A percentile compares a stretch with the other conserved stretches of the same genome.
These are phyloP conservation scores for Luidia sarsii DNA, from an alignment of 53 echinoderm and acorn worm genomes.

Conservation along the genomic window DNA sequence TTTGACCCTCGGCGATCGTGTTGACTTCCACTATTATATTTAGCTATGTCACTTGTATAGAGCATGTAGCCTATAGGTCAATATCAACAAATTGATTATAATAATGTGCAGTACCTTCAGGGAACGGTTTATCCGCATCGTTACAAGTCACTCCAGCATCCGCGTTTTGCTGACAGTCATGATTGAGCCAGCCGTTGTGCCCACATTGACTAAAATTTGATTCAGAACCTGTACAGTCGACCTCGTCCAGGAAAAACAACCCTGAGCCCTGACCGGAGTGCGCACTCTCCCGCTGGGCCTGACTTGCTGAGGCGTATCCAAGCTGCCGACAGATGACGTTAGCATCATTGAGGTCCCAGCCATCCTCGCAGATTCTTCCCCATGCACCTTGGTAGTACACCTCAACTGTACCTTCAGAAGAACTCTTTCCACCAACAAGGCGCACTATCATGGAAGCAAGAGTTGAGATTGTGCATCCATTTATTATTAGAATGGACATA, in stretches of 20 bases:
- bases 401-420: slow-evolving; percentile 19
- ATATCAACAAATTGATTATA: no score
- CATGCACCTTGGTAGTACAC: slow-evolving; percentile 19
- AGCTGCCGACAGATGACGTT: slow-evolving; percentile 17
- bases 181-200: neutral
- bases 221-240: slow-evolving; percentile 15
- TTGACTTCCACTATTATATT: no score
- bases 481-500: no score
- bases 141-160: slow-evolving; percentile 35
- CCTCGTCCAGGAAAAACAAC: slow-evolving; percentile 6
- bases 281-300: neutral
- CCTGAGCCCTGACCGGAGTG: neutral
- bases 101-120: no score
- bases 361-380: slow-evolving; percentile 42
- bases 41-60: no score
- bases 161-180: slow-evolving; percentile 19
- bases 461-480: no score
- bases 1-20: no score
- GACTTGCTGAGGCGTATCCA: neutral
- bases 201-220: neutral
- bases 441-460: no score
- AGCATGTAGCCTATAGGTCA: no score
- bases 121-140: no score
- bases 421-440: neutral
- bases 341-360: neutral